Conservation (phyloP, 2,113 vertebrate species). For the Physeter macrocephalus region DNA sequence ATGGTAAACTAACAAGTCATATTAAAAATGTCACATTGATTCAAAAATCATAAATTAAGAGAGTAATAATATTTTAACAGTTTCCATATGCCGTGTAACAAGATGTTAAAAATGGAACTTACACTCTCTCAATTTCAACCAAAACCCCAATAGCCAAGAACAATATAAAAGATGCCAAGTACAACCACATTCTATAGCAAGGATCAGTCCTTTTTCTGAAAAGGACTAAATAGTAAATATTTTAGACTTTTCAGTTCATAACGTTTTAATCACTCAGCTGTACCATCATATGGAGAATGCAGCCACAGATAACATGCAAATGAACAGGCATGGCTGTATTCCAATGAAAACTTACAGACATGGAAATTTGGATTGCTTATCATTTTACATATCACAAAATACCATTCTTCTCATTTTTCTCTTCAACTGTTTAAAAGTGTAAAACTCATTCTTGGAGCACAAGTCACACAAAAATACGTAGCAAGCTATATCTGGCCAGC, state of each 20-base stretch:
- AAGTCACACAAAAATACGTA: neutral
- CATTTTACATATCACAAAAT: neutral
- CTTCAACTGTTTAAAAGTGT: neutral
- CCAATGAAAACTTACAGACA: neutral
- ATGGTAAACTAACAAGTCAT: neutral
- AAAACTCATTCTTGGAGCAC: neutral
- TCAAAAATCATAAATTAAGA: constrained; percentile 25
- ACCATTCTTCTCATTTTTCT: neutral
- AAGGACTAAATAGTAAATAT: neutral
- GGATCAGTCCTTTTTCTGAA: neutral
- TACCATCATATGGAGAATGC: neutral
- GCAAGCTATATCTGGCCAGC: neutral
- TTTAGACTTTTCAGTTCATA: neutral
- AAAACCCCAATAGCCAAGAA: neutral
- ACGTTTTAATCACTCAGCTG: neutral
- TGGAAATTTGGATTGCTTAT: neutral
- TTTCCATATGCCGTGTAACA: neutral
- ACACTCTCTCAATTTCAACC: neutral
- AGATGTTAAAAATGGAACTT: neutral
- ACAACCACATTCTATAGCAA: neutral
- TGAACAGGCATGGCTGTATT: rapidly evolving
- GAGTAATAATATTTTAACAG: neutral
- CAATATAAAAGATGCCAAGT: neutral
- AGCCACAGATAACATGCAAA: neutral
- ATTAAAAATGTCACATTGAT: neutral